Base-by-base conservation (phyloP, 2,113 vertebrate species). In the Lichenostomus cassidix region DNA sequence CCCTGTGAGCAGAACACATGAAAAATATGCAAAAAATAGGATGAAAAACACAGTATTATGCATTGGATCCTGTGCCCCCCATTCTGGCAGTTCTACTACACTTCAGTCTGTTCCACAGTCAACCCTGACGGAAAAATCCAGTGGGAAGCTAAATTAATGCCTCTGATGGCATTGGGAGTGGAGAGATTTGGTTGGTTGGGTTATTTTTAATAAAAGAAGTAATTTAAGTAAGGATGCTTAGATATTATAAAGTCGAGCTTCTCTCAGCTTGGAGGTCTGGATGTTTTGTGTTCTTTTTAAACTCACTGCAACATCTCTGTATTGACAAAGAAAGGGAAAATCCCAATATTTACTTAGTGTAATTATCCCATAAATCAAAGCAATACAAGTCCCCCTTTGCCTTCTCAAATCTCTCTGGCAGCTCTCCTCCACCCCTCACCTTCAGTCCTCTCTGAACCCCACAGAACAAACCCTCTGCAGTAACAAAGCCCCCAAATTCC, bases 171-270 rank as follows among this genome's bases (percentile, higher is more conserved):
- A 39, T 1, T 41, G 31, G 19, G 15, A 25, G 12, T 14, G 9
- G 15, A 60, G 20, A 39, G 9, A 13, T 62, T 31, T 15, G 39
- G 39, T 58, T 35, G 11, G 60, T 53, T 23, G 39, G 39, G 39
- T 10, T 39, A 39, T 39, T 76, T 59, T 46, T 4, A 5, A 44
- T 11, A 12, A 86, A 75, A 67, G 0, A n/a, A 42, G 5, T 16
- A 9, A 33, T 70, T 76, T 79, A 71, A 55, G n/a, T 24, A 65
- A 62, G 58, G 18, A 37, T 22, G 15, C 5, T 46, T 50, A 47
- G 23, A 42, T 3, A 1, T 24, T 42, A 49, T 2, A 5, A 46
- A 64, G 50, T 11, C 23, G 19, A 23, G 0, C 42, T 81, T 58
- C 24, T 63, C 60, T 78, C 37, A 53, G n/a, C 35, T 69, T 39